Evolutionary conservation across 1,140 invertebrate genomes (phyloP), one percentile per base, ranked within the genome.

Genomic region (Xylocopa sonorina): DNA sequence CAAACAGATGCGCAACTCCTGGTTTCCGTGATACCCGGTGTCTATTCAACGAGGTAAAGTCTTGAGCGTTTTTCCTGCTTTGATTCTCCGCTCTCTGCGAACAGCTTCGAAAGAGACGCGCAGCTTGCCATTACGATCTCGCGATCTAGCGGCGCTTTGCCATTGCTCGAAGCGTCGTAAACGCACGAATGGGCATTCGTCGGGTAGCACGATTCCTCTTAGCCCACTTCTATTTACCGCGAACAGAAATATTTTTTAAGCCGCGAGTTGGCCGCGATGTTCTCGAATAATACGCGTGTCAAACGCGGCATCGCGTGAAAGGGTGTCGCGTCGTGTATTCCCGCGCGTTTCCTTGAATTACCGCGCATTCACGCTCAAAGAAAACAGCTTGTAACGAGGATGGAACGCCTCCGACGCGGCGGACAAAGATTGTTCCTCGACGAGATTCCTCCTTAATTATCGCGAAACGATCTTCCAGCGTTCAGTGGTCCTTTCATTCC

Each of bases 341-440:
- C n/a, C 43, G 29, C 29, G 55, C 50, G 12, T 24, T 68, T 50
- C 46, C n/a, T 27, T 55, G 29, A 46, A 63, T 55, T 32, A 27
- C 57, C 3, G 29, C 3, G 34, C 43, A 53, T 78, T 72, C 41
- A 43, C 53, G 63, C 53, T n/a, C 32, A 1, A 18, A 43, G 27
- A n/a, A n/a, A n/a, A n/a, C n/a, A n/a, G n/a, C n/a, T n/a, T n/a
- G 32, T 74, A 74, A 74, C 41, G 58, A 64, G 34, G 48, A 14
- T 21, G 51, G 0, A 69, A 69, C 46, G 46, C 73, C 21, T 10
- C 38, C 48, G 50, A 3, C 24, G 16, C 10, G n/a, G 21, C n/a
- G 9, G 16, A 64, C 41, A 21, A 41, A 77, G 41, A 77, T 71
- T 60, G 75, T 60, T 69, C 50, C 18, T 69, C 64, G 27, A 60